Conservation (phyloP, 2,113 vertebrate species). For the Nanger granti region DNA sequence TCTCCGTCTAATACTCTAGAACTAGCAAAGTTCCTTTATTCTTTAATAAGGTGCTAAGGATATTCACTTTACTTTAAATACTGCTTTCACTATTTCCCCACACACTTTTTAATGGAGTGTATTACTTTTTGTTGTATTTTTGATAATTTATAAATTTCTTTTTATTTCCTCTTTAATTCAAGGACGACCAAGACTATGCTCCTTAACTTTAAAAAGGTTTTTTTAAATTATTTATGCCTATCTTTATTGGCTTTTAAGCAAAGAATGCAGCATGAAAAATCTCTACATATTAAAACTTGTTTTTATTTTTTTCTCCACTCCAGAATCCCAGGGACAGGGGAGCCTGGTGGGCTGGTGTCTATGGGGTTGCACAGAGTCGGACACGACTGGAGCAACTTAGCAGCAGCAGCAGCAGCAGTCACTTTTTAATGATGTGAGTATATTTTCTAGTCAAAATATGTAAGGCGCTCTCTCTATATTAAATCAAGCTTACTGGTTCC, state of each 20-base stretch:
- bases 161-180: slow-evolving; percentile 23
- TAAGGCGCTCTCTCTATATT: neutral
- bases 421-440: neutral
- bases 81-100: neutral
- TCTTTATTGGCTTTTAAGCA: slow-evolving; percentile 22
- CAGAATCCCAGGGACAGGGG: no score
- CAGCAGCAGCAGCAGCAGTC: neutral
- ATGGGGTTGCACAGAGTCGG: no score
- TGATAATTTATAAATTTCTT: neutral
- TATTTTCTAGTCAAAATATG: neutral
- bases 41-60: neutral
- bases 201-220: slow-evolving; percentile 1
- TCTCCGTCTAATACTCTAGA: neutral
- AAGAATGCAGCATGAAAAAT: slow-evolving; percentile 1
- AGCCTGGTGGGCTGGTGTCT: no score
- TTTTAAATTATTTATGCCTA: slow-evolving; percentile 27
- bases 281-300: neutral
- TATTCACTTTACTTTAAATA: slow-evolving; percentile 35
- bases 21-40: neutral
- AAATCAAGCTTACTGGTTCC: neutral
- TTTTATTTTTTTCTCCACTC: no score
- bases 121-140: slow-evolving; percentile 18
- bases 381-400: no score
- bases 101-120: neutral
- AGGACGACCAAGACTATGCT: neutral